Conservation (phyloP, 2,797 vertebrate species). For the Sternotherus odoratus region DNA sequence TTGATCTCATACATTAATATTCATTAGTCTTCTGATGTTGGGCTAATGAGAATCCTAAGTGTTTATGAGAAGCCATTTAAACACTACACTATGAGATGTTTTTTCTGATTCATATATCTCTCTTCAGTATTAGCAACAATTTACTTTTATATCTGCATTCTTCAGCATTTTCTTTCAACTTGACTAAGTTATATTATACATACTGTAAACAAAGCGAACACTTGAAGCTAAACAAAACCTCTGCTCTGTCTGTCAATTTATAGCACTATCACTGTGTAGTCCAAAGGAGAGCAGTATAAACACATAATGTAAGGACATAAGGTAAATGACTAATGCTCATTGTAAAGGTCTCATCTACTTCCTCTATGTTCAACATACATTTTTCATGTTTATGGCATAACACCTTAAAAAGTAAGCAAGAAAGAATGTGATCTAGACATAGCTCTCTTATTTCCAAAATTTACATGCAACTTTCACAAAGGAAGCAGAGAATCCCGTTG, state of each 20-base stretch:
- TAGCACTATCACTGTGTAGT: not conserved
- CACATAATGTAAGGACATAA: not conserved
- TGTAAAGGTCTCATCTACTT: not conserved
- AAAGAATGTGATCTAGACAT: not conserved
- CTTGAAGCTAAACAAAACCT: not conserved
- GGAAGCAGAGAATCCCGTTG: not conserved
- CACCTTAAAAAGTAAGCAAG: not conserved
- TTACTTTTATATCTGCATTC: slow-evolving; percentile 26
- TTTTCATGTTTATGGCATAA: not conserved
- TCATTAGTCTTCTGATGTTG: slow-evolving; percentile 79
- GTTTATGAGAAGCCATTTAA: slow-evolving; percentile 76
- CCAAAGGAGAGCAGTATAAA: not conserved
- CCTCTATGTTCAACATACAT: not conserved
- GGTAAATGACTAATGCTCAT: slow-evolving; percentile 13
- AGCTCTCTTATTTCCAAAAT: not conserved
- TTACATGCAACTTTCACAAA: not conserved
- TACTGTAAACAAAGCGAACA: slow-evolving; percentile 23
- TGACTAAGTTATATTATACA: not conserved
- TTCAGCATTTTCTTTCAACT: slow-evolving; percentile 30
- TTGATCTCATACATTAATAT: slow-evolving; percentile 86
- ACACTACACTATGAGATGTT: slow-evolving; percentile 63
- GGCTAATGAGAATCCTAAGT: slow-evolving; percentile 80
- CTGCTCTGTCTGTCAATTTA: not conserved
- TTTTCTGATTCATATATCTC: slow-evolving; percentile 59
- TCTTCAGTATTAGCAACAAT: slow-evolving; percentile 35